Evolutionary conservation across 2,888 invertebrate genomes (phyloP).

Genomic region (Scaptomyza polygonia): DNA sequence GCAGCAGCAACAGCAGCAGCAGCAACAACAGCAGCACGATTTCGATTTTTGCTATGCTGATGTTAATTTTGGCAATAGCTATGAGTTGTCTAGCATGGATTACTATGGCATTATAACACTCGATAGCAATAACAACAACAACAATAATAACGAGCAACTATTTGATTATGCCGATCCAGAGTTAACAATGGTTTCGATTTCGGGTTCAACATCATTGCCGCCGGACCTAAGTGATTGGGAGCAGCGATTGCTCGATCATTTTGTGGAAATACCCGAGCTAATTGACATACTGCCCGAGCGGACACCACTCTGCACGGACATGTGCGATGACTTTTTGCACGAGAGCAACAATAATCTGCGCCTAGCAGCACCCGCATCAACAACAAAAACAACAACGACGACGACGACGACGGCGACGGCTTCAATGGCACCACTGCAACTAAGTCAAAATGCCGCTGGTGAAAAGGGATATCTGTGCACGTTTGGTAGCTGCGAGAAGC

Average conservation of each 20-base stretch:
- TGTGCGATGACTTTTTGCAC: conserved; percentile 85
- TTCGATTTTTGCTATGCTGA: conserved; percentile 58
- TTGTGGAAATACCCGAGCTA: conserved; percentile 82
- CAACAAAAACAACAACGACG: neutral
- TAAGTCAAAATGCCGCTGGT: conserved; percentile 67
- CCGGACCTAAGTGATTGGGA: conserved; percentile 82
- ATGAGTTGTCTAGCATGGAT: conserved; percentile 48
- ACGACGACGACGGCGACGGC: neutral
- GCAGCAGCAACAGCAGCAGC: conserved; percentile 17
- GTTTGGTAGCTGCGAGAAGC: conserved; percentile 89
- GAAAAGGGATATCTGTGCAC: conserved; percentile 89
- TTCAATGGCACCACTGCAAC: conserved; percentile 72
- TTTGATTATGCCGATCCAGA: conserved; percentile 43
- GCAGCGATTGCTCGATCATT: conserved; percentile 82
- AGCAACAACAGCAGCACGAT: conserved; percentile 4
- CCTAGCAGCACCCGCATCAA: conserved; percentile 67
- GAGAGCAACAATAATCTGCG: conserved; percentile 84
- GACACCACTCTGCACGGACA: conserved; percentile 86
- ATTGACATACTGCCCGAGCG: conserved; percentile 85
- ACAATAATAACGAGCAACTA: conserved; percentile 25
- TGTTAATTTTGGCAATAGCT: conserved; percentile 40
- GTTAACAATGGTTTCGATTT: conserved; percentile 8
- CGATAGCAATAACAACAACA: conserved; percentile 53
- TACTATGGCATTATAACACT: conserved; percentile 70
- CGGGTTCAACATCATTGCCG: conserved; percentile 38